Conservation (phyloP, 1,140 invertebrate species). For the Ladona fulva region DNA sequence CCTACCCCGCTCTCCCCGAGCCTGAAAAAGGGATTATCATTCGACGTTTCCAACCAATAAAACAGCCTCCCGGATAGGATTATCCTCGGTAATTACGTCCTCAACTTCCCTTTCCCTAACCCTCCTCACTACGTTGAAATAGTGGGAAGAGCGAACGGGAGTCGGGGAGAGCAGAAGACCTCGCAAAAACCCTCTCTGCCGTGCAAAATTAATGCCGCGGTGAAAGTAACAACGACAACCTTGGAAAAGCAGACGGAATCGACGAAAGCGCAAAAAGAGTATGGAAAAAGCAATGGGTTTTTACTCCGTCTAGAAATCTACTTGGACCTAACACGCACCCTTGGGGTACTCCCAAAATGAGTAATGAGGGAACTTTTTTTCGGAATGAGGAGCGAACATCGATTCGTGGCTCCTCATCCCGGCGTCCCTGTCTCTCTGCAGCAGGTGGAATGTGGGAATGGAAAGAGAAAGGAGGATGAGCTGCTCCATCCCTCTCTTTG, state of each 20-base stretch:
- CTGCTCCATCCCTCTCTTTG: too few species aligned
- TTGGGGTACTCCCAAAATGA: too few species aligned
- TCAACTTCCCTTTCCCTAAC: not conserved
- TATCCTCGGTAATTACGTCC: slow-evolving; percentile 4
- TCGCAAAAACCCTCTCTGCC: not conserved
- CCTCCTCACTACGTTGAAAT: not conserved
- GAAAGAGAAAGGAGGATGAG: too few species aligned
- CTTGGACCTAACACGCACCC: too few species aligned
- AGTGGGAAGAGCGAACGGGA: too few species aligned
- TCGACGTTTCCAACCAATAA: not conserved
- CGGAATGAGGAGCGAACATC: too few species aligned
- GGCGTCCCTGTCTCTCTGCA: too few species aligned
- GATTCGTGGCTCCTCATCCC: too few species aligned
- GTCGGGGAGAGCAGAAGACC: too few species aligned
- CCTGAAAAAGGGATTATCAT: not conserved
- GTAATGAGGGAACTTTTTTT: too few species aligned
- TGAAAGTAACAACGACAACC: slow-evolving; percentile 1
- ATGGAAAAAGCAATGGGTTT: not conserved
- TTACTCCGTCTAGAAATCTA: too few species aligned
- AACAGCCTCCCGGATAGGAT: not conserved
- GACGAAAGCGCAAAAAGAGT: not conserved
- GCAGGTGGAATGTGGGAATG: too few species aligned
- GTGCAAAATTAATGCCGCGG: not conserved
- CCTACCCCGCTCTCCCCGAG: not conserved
- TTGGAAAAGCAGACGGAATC: not conserved